phyloP scores from a whole-genome alignment of 2,888 invertebrate species.

The Ochlodes sylvanus region DNA sequence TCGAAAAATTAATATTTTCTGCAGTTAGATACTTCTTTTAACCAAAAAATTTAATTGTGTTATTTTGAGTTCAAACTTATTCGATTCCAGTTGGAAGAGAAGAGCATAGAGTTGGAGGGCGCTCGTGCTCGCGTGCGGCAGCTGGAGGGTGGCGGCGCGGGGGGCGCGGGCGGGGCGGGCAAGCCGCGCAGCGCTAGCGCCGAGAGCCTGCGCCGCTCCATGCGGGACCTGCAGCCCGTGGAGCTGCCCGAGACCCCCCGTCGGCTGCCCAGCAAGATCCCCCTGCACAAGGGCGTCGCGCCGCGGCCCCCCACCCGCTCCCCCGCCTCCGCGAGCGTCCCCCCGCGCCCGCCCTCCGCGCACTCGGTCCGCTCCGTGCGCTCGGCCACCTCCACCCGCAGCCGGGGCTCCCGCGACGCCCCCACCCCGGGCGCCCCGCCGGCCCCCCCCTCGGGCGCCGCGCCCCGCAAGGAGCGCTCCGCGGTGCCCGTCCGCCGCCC shows the following conservation, averaged over 20 bases:
- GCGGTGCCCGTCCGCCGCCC: conserved; percentile 63
- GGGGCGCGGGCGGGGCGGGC: conserved; percentile 47
- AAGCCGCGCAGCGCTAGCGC: conserved; percentile 29
- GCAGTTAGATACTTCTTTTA: too few relatives aligned
- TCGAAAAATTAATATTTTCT: too few relatives aligned
- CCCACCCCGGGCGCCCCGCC: conserved; percentile 61
- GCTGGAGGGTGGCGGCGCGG: conserved; percentile 82
- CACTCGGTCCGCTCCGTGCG: conserved; percentile 58
- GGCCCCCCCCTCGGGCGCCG: conserved; percentile 59
- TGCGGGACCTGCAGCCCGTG: conserved; percentile 78
- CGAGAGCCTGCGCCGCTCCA: conserved; percentile 60
- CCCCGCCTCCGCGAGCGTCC: conserved; percentile 50
- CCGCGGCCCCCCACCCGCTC: conserved; percentile 59
- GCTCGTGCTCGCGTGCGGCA: conserved; percentile 91
- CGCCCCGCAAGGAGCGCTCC: conserved; percentile 65
- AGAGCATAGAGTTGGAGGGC: conserved; percentile 93
- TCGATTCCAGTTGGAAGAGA: conserved; percentile 91
- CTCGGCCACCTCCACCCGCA: conserved; percentile 63
- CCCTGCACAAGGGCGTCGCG: conserved; percentile 58
- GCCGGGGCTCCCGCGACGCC: conserved; percentile 59
- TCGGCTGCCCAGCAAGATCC: conserved; percentile 82
- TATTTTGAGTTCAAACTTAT: too few relatives aligned
- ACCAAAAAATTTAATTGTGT: too few relatives aligned
- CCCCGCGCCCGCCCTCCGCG: conserved; percentile 62
- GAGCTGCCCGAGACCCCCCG: conserved; percentile 80